Evolutionary conservation across 2,113 vertebrate species (phyloP), one percentile per base, ranked within the genome.

Genomic region (Synodontis membranacea): DNA sequence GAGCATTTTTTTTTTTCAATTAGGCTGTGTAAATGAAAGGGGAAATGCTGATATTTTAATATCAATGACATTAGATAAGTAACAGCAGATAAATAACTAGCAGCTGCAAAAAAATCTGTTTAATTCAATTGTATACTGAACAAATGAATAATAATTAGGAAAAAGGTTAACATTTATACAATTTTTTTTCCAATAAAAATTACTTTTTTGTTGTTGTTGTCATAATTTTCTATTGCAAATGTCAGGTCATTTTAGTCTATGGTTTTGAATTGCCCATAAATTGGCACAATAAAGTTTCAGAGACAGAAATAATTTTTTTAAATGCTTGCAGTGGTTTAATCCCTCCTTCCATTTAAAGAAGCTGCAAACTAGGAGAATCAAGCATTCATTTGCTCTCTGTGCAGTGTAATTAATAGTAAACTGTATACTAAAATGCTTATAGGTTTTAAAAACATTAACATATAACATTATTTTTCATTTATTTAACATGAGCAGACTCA

Each of bases 81-180:
- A 68, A 52, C 31, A 78, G n/a, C n/a, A n/a, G n/a, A 72, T 19
- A 25, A 84, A 37, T 54, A 68, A 52, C 31, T n/a, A 78, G n/a
- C 56, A 79, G 60, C 21, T 85, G 10, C 17, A 84, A 76, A 10
- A 62, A 84, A 76, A 34, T 3, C 21, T 37, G 25, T 15, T 54
- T 15, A 79, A 17, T 66, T 7, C 72, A 42, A 44, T 66, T 19
- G 21, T 62, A 28, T n/a, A 42, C 10, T 17, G 31, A 46, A 5
- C 15, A 60, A 58, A 48, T 15, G 2, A 64, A 7, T 78, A n/a
- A 42, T 23, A 60, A 34, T 25, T 46, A 0, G 0, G 3, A 28
- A 37, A 50, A 34, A 37, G 12, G 5, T 54, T 78, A 50, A 78
- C 37, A 54, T 79, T 78, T 80, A 1, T 19, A 25, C 9, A 1